These are phyloP conservation scores for Oophaga pumilio DNA, from an alignment of 2,113 vertebrate species.

Conservation along the genomic window DNA sequence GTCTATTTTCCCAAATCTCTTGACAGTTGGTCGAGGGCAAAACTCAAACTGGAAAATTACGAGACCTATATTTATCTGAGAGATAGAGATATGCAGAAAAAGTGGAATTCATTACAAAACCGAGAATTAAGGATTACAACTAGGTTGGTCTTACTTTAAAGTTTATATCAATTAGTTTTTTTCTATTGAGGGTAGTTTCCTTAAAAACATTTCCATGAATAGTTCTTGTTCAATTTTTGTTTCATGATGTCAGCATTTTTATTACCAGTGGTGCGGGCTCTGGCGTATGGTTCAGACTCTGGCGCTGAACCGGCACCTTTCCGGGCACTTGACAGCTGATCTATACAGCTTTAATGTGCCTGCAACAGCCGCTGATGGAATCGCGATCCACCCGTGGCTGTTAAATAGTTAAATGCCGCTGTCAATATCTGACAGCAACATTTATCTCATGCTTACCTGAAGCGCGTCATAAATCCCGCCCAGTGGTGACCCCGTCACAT, in stretches of 20 bases:
- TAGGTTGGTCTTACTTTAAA: background rate
- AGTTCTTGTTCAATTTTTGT: background rate
- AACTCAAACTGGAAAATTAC: conserved; percentile 6
- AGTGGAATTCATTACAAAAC: background rate
- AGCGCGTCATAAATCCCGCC: no score
- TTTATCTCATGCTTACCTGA: no score
- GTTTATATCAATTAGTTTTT: background rate
- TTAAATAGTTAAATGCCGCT: no score
- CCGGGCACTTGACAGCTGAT: no score
- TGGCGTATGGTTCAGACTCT: no score
- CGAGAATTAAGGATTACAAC: background rate
- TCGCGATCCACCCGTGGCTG: no score
- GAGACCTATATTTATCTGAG: conserved; percentile 31
- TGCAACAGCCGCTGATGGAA: no score
- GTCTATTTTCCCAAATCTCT: conserved; percentile 48
- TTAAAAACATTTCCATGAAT: background rate
- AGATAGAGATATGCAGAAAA: background rate
- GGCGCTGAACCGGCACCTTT: no score
- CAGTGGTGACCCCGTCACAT: no score
- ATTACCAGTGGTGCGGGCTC: no score
- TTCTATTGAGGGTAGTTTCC: background rate
- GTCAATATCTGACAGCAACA: no score
- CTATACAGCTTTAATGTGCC: no score
- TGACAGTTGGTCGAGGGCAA: conserved; percentile 7
- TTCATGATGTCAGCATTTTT: background rate